These are phyloP conservation scores for Myotis planiceps DNA, from an alignment of 2,797 vertebrate genomes.

Conservation along the genomic window DNA sequence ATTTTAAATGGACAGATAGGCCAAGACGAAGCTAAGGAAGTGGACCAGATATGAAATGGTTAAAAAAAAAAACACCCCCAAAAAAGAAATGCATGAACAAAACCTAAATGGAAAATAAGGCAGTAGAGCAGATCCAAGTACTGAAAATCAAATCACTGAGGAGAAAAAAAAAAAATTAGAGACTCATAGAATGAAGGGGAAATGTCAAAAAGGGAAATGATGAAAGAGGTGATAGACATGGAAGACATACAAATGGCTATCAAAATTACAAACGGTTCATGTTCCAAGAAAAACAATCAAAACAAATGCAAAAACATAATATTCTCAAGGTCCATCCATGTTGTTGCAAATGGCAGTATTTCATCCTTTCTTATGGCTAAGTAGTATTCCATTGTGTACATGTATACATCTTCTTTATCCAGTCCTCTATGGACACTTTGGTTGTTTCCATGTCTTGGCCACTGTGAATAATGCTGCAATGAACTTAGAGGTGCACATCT, in stretches of 20 bases:
- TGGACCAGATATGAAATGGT: not conserved
- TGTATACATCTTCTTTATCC: no score
- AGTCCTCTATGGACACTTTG: no score
- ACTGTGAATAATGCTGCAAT: no score
- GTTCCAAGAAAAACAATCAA: not conserved
- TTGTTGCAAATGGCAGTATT: no score
- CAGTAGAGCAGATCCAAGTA: not conserved
- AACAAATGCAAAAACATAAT: not conserved
- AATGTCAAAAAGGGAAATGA: not conserved
- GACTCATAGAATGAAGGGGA: not conserved
- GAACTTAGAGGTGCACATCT: no score
- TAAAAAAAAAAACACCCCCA: not conserved
- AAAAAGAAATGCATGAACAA: not conserved
- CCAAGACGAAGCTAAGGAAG: not conserved
- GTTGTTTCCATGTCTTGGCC: no score
- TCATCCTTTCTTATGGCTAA: no score
- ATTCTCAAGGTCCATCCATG: no score
- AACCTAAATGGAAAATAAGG: not conserved
- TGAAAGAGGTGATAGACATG: not conserved
- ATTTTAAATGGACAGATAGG: not conserved
- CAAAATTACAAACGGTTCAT: not conserved
- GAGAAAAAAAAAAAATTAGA: constrained; percentile 2
- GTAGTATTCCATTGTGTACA: no score
- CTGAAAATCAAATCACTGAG: not conserved
- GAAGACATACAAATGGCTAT: not conserved